Evolutionary conservation across 2,113 vertebrate species (phyloP).

Genomic region (human): DNA sequence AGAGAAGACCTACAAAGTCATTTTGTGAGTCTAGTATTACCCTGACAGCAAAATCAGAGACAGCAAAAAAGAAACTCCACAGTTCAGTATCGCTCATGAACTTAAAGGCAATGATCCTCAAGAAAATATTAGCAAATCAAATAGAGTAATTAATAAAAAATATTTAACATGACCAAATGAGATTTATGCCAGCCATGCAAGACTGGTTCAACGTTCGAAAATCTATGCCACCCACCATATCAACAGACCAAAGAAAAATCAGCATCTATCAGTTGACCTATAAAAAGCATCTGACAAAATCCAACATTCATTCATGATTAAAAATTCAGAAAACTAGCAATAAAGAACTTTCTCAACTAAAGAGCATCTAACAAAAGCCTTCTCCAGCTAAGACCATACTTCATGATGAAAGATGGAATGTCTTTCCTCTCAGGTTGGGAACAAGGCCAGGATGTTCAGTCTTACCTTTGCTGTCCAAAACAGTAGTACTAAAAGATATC

Average conservation of each 20-base stretch:
- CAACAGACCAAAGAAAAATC: neutral
- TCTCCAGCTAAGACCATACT: neutral
- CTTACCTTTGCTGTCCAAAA: neutral
- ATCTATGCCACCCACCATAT: neutral
- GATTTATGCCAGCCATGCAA: neutral
- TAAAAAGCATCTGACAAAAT: neutral
- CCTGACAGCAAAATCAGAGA: neutral
- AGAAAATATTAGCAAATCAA: neutral
- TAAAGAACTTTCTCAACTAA: neutral
- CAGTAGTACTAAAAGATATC: neutral
- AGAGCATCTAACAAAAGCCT: neutral
- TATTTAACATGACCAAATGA: neutral
- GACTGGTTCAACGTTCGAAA: neutral
- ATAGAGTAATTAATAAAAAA: neutral
- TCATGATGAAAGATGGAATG: neutral
- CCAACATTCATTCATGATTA: neutral
- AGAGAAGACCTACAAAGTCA: neutral
- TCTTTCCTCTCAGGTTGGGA: neutral
- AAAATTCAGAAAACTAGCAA: neutral
- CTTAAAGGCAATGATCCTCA: neutral
- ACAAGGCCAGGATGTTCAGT: neutral
- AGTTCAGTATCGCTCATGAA: neutral
- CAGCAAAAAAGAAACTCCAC: neutral
- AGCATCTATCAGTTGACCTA: neutral
- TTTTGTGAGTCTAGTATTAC: neutral